Conservation (phyloP, 2,888 invertebrate genomes). For the Agrilus mali region DNA sequence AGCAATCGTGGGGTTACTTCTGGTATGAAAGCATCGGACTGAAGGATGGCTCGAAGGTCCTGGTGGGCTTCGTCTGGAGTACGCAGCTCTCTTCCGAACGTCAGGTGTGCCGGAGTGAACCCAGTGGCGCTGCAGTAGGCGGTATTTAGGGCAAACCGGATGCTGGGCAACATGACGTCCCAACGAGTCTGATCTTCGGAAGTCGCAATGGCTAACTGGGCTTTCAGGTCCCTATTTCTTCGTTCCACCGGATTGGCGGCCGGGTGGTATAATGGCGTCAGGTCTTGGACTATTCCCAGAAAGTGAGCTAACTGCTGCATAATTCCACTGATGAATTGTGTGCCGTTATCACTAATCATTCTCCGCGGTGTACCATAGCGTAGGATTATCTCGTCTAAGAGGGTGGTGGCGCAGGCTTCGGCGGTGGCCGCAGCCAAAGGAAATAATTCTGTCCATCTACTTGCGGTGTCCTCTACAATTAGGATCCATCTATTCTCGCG, state of each 20-base stretch:
- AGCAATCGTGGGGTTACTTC: constrained; percentile 15
- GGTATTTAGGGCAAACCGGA: constrained; percentile 23
- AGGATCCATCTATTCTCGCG: too few species aligned
- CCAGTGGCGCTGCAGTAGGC: constrained; percentile 15
- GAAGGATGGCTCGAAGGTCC: too few species aligned
- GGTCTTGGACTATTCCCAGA: constrained; percentile 12
- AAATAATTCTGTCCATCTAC: too few species aligned
- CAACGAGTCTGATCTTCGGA: constrained; percentile 14
- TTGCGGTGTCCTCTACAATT: too few species aligned
- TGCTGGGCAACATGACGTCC: constrained; percentile 15
- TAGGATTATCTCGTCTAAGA: too few species aligned
- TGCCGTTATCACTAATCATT: constrained; percentile 17
- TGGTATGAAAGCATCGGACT: too few species aligned
- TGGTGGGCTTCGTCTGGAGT: background rate
- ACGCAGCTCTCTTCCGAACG: too few species aligned
- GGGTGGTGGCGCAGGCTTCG: too few species aligned
- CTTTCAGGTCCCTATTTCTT: too few species aligned
- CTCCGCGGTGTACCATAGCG: constrained; percentile 18
- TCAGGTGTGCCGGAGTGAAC: background rate
- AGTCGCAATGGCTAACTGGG: constrained; percentile 11
- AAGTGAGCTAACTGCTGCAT: constrained; percentile 14
- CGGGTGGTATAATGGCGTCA: constrained; percentile 18
- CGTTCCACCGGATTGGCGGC: constrained; percentile 19
- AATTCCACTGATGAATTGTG: constrained; percentile 12
- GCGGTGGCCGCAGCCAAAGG: too few species aligned